phyloP scores from a whole-genome alignment of 2,888 invertebrate genomes.

The Sphaerophoria taeniata region DNA sequence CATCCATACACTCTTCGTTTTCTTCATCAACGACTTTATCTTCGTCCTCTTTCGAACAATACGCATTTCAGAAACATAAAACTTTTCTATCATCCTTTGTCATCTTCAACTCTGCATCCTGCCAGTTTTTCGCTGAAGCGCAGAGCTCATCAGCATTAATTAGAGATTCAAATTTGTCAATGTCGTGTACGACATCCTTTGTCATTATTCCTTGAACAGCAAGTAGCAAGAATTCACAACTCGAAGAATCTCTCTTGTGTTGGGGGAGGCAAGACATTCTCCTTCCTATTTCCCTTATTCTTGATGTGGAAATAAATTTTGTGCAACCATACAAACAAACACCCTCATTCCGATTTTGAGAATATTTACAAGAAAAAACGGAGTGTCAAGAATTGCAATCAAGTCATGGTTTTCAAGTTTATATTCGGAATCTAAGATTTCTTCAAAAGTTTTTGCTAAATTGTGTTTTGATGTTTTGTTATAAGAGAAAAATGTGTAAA shows the following conservation, averaged over 20 bases:
- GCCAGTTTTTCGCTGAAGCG: background rate
- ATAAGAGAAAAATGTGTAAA: conserved; percentile 6
- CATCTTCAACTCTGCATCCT: conserved; percentile 16
- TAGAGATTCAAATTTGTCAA: conserved; percentile 43
- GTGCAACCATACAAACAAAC: background rate
- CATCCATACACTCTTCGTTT: background rate
- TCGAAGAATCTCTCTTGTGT: background rate
- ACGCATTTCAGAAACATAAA: conserved; percentile 17
- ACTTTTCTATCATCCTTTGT: conserved; percentile 36
- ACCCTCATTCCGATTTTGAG: background rate
- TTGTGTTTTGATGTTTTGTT: background rate
- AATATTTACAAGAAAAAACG: background rate
- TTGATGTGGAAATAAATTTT: conserved; percentile 15
- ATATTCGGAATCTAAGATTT: conserved; percentile 41
- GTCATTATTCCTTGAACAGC: conserved; percentile 25
- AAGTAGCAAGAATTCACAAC: background rate
- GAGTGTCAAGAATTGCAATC: conserved; percentile 59
- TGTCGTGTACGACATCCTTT: conserved; percentile 43
- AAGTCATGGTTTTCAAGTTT: conserved; percentile 63
- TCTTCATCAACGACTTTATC: too few relatives aligned
- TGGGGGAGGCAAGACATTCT: background rate
- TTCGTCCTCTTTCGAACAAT: background rate
- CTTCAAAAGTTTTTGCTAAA: background rate
- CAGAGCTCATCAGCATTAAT: conserved; percentile 41
- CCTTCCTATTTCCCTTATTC: background rate